These are phyloP conservation scores for Cassiopea andromeda DNA, from an alignment of 30 jellyfish, hydroid and myxozoan genomes.

Conservation along the genomic window DNA sequence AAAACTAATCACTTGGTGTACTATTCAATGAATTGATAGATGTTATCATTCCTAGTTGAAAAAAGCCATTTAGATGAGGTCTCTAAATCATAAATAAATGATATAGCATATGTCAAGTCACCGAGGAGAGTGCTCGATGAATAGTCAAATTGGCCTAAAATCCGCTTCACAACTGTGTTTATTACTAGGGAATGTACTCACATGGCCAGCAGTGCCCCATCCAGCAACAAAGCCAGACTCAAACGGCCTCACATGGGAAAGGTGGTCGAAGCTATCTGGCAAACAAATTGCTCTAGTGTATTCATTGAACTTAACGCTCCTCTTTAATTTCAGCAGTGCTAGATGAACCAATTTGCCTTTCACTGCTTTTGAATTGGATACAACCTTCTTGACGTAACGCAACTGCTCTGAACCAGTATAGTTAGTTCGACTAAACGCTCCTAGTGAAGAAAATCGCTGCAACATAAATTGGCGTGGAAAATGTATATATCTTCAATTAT, in stretches of 20 bases:
- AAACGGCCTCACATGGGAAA: conserved; percentile 26
- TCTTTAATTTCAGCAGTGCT: conserved; percentile 39
- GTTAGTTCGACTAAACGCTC: conserved; percentile 36
- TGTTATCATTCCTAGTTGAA: too few relatives aligned
- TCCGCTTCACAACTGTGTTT: too few relatives aligned
- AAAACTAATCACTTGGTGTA: too few relatives aligned
- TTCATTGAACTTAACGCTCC: conserved; percentile 26
- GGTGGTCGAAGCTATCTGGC: conserved; percentile 53
- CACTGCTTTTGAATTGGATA: neutral
- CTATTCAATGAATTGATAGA: too few relatives aligned
- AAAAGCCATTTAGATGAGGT: too few relatives aligned
- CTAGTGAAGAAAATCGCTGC: conserved; percentile 3
- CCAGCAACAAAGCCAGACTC: conserved; percentile 58
- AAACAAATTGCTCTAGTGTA: conserved; percentile 56
- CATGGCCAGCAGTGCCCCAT: conserved; percentile 42
- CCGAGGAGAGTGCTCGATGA: too few relatives aligned
- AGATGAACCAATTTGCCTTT: conserved; percentile 20
- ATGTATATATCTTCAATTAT: too few relatives aligned
- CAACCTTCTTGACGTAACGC: conserved; percentile 11
- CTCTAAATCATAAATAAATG: too few relatives aligned
- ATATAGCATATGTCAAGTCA: too few relatives aligned
- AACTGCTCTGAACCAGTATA: conserved; percentile 54
- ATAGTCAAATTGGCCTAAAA: too few relatives aligned
- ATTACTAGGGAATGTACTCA: too few relatives aligned
- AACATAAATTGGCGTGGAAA: too few relatives aligned